These are phyloP conservation scores for Aspidapion aeneum DNA, from an alignment of 2,888 invertebrate genomes.

Conservation along the genomic window DNA sequence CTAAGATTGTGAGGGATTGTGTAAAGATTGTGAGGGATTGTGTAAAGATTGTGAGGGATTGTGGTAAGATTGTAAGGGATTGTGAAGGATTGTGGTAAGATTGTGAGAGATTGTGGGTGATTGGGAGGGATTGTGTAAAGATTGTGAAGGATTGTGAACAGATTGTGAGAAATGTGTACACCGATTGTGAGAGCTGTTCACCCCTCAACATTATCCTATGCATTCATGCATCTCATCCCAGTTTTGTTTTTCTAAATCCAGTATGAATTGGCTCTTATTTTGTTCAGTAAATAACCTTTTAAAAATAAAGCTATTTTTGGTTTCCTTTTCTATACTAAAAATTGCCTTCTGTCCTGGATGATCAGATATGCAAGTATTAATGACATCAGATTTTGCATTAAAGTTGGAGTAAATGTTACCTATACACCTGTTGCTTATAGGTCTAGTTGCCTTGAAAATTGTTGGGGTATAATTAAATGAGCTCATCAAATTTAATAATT, in stretches of 20 bases:
- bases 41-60: too few species aligned
- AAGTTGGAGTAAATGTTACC: neutral
- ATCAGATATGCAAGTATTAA: neutral
- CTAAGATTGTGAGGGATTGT: too few species aligned
- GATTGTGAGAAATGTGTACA: too few species aligned
- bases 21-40: too few species aligned
- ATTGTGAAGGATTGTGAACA: too few species aligned
- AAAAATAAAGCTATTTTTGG: neutral
- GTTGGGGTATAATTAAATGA: neutral
- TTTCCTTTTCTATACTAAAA: neutral
- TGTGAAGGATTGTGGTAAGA: too few species aligned
- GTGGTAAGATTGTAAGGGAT: too few species aligned
- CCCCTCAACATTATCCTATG: too few species aligned
- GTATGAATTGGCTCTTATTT: neutral
- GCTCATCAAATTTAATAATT: neutral
- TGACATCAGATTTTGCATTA: neutral
- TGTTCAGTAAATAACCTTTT: neutral
- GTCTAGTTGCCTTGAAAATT: neutral
- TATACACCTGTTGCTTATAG: neutral
- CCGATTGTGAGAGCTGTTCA: too few species aligned
- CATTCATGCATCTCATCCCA: neutral
- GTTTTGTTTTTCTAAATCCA: neutral
- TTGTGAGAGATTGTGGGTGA: too few species aligned
- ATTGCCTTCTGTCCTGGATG: neutral
- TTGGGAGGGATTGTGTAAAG: too few species aligned